Evolutionary conservation across 2,888 invertebrate species (phyloP), one percentile per base, ranked within the genome.

Genomic region (Pedicia rivosa): DNA sequence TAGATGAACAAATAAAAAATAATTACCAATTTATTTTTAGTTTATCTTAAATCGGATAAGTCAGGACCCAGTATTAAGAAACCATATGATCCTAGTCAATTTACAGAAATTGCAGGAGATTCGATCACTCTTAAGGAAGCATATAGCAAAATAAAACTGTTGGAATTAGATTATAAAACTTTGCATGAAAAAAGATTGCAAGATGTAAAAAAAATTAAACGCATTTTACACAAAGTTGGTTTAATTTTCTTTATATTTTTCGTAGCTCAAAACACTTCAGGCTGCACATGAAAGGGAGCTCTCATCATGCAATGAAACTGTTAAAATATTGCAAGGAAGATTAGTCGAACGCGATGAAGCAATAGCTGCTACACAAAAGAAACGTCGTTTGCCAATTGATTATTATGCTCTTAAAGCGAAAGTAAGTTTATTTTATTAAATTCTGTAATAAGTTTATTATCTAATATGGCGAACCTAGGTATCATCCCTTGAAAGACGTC

Each of bases 161-260:
- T 82, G 17, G 80, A 82, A 49, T 75, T 74, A 42, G 83, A 84
- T 50, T 78, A 78, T 48, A 76, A 79, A 55, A 61, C 70, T 41
- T 57, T 84, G 47, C 81, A 83, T 54, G 76, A 74, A 46, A 83
- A 83, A 54, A 67, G 83, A 37, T 66, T 84, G 48, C 77, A 80
- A 55, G 84, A 84, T 62, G 77, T 84, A 57, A 78, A 79, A 67
- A 35, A 16, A 4, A 9, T 27, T 12, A 6, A 6, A 6, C 8
- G 20, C 8, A 20, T 6, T 20, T 20, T 20, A 6, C n/a, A n/a
- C n/a, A n/a, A n/a, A n/a, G n/a, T 20, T 5, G 5, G 20, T 28
- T 15, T 36, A 13, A 24, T 16, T 24, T n/a, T 15, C 5, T 20
- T 20, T 20, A 6, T 20, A 20, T 38, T 37, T 37, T 55, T 59